A percentile compares a stretch with the other conserved stretches of the same genome.
Conservation (phyloP, 2,113 vertebrate species). For the Poecilia latipinna region DNA sequence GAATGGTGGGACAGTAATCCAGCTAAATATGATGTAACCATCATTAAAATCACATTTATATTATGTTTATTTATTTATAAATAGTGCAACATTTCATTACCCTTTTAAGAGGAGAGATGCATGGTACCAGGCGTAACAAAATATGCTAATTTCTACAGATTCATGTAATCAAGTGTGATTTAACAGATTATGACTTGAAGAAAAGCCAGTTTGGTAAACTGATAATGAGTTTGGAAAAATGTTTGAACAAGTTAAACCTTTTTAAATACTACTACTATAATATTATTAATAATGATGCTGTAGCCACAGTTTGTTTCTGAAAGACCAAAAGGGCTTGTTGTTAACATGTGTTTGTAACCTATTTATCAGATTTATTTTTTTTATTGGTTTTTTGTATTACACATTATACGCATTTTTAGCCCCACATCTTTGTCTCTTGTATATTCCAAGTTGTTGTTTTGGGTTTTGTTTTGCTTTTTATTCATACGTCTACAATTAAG, state of each 20-base stretch:
- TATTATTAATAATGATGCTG: background rate
- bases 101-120: too few relatives aligned
- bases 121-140: too few relatives aligned
- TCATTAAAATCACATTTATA: background rate
- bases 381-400: background rate
- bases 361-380: background rate
- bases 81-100: too few relatives aligned
- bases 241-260: background rate
- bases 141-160: too few relatives aligned
- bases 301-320: background rate
- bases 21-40: background rate
- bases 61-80: too few relatives aligned
- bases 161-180: too few relatives aligned
- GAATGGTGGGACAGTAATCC: background rate
- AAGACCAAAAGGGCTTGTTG: background rate
- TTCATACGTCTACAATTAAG: too few relatives aligned
- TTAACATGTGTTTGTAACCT: too few relatives aligned
- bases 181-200: too few relatives aligned
- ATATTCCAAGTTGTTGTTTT: background rate
- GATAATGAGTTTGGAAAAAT: background rate
- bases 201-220: too few relatives aligned
- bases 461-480: too few relatives aligned
- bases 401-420: background rate
- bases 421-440: background rate
- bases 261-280: background rate